Evolutionary conservation across 2,888 invertebrate genomes (phyloP).

Genomic region (Tridacna crocea): DNA sequence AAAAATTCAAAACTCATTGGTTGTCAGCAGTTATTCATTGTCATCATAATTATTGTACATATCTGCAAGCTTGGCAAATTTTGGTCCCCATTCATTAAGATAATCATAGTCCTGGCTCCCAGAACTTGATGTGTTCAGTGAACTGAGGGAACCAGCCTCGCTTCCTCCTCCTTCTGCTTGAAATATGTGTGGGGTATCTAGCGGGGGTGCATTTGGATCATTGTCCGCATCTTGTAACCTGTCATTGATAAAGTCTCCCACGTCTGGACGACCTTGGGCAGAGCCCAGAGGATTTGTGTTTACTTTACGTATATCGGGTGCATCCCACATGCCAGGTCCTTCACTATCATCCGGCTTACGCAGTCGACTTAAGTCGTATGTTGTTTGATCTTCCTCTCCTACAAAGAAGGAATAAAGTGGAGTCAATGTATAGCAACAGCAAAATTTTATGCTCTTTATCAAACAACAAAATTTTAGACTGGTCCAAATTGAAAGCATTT

Average conservation of each 20-base stretch:
- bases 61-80: conserved; percentile 97
- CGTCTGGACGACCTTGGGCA: conserved; percentile 83
- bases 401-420: not conserved
- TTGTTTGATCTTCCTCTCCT: conserved; percentile 97
- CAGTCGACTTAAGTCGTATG: conserved; percentile 98
- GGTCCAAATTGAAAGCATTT: no score
- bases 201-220: conserved; percentile 98
- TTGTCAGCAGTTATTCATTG: conserved; percentile 22
- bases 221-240: conserved; percentile 98
- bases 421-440: not conserved
- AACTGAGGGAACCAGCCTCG: conserved; percentile 97
- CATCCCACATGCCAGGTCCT: conserved; percentile 49
- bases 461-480: no score
- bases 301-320: conserved; percentile 41
- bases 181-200: conserved; percentile 98
- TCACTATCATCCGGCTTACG: conserved; percentile 90
- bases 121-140: conserved; percentile 91
- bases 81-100: conserved; percentile 98
- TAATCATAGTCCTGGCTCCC: conserved; percentile 99
- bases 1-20: no score
- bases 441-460: no score
- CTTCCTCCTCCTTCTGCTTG: conserved; percentile 98
- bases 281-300: conserved; percentile 60
- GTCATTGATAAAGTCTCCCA: conserved; percentile 97
- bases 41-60: conserved; percentile 88